Evolutionary conservation across 2,888 invertebrate species (phyloP), one percentile per base, ranked within the genome.

Genomic region (Zaprionus bogoriensis): DNA sequence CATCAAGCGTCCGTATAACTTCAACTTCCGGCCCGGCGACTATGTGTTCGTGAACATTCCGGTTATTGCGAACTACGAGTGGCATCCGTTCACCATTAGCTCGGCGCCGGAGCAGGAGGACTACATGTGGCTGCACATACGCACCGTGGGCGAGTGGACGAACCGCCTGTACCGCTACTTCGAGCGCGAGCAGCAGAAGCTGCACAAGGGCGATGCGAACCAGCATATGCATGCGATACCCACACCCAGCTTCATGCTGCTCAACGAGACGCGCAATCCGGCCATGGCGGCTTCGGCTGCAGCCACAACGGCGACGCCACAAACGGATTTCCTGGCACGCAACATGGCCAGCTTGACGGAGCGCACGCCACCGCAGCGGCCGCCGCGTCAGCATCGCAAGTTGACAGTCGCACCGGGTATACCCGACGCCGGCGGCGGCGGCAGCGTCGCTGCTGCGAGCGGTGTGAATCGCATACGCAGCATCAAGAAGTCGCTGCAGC

Each of bases 41-140:
- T 98, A 98, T 89, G 94, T 98, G 30, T 98, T 97, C 88, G 95
- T 98, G 0, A 97, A 97, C 87, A 95, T 99, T 51, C 98, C 98
- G 0, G 94, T 94, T 4, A 97, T 98, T 63, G 98, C 98, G 0
- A 94, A 94, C 58, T 97, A 97, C 86, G 98, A 99, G 91, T 98
- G 98, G 98, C 98, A 98, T 93, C 98, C 98, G 0, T 98, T 99
- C 87, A 98, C 98, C 1, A 96, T 98, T 73, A 98, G 98, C 92
- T 97, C 97, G 82, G 97, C 98, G 5, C 98, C 98, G 0, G 98
- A 98, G 90, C 95, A 97, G 89, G 95, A 96, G 92, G 98, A 96
- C 84, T 96, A 96, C 87, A 94, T 98, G 90, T 98, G 97, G 96
- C 92, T 98, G 0, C 98, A 98, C 89, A 96, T 99, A 65, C 94